Evolutionary conservation across 37 sponge, comb jelly and placozoan species (phyloP).

Genomic region (Halisarca cf. caerulea): DNA sequence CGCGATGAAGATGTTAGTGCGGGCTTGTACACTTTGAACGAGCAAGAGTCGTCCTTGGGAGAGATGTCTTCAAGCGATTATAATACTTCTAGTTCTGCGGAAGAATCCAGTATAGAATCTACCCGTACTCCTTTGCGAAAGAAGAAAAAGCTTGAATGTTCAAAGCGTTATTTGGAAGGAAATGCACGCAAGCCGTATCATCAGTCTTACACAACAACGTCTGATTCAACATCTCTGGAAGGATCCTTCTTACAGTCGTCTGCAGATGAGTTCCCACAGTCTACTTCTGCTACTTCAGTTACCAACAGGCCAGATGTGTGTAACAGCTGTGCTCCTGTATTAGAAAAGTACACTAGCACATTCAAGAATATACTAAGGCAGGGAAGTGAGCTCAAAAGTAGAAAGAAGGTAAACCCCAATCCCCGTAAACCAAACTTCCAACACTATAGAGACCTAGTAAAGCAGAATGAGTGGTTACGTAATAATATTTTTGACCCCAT

Average conservation of each 20-base stretch:
- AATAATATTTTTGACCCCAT: conserved; percentile 27
- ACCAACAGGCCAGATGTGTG: background rate
- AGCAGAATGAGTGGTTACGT: conserved; percentile 39
- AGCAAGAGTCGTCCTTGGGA: too few species aligned
- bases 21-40: too few species aligned
- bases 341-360: background rate
- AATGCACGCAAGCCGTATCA: background rate
- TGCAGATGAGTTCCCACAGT: background rate
- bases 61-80: background rate
- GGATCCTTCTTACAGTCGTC: background rate
- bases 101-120: background rate
- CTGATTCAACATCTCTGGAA: background rate
- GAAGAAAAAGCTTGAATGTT: background rate
- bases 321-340: conserved; percentile 4
- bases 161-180: background rate
- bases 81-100: background rate
- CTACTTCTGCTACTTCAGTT: background rate
- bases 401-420: background rate
- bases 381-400: conserved; percentile 32
- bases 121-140: background rate
- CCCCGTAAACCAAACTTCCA: background rate
- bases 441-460: conserved; percentile 29
- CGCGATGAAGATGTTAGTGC: too few species aligned
- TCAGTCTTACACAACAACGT: background rate
- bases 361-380: conserved; percentile 18